These are phyloP conservation scores for Potorous gilbertii DNA, from an alignment of 2,797 vertebrate genomes.

Conservation along the genomic window DNA sequence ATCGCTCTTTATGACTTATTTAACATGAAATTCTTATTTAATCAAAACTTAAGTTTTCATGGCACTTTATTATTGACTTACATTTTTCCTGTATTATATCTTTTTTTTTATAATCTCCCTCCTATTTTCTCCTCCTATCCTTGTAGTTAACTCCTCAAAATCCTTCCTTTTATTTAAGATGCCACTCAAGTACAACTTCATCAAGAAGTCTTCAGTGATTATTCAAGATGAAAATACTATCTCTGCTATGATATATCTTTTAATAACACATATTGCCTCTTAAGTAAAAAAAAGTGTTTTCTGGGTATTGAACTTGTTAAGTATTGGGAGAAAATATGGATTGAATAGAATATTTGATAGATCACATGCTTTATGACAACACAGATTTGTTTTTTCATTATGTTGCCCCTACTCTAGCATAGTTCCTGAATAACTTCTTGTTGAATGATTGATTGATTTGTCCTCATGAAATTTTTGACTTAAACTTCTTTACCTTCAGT, in stretches of 20 bases:
- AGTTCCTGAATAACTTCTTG: too few species aligned
- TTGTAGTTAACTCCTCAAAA: not conserved
- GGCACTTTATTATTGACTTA: not conserved
- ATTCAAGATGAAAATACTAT: not conserved
- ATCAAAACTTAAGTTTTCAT: not conserved
- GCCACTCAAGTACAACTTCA: not conserved
- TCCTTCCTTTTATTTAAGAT: not conserved
- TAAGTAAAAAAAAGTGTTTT: not conserved
- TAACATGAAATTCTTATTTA: not conserved
- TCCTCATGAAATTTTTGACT: too few species aligned
- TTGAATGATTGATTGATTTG: too few species aligned
- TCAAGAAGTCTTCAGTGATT: not conserved
- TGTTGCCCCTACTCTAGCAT: too few species aligned
- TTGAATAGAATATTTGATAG: too few species aligned
- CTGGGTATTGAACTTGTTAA: too few species aligned
- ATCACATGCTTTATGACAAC: too few species aligned
- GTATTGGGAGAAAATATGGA: too few species aligned
- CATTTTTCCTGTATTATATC: not conserved
- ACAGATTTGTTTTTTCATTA: too few species aligned
- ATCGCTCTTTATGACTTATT: not conserved
- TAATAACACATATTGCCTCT: not conserved
- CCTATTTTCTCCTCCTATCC: not conserved
- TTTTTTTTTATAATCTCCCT: not conserved
- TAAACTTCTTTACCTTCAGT: too few species aligned
- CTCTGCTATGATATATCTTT: not conserved